Evolutionary conservation across 92 coral and sea anemone species (phyloP), one percentile per base, ranked within the genome.

Genomic region (Palythoa heliodiscus): DNA sequence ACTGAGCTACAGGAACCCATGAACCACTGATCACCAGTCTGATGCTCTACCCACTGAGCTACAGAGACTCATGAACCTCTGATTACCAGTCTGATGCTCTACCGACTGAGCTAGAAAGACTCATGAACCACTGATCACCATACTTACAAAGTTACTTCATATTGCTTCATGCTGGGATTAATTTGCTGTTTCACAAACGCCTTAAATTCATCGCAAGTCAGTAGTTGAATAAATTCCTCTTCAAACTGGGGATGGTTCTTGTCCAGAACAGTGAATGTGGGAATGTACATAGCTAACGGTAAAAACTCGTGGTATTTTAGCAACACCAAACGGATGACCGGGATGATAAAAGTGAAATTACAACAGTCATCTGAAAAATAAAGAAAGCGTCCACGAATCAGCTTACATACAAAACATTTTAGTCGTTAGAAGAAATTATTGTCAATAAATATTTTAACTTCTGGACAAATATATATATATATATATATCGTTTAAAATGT

Each of bases 161-260:
- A 96, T 82, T 93, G 98, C 61, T 91, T 93, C 93, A 94, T 94
- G 54, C 92, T 94, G 25, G 99, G 99, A 22, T 89, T 50, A 40
- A 96, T 89, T 84, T 96, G 99, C 75, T 96, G 99, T 68, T 92
- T 88, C 89, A 96, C 93, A 85, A 96, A 88, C 17, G 98, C 99
- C 76, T 93, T 93, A 75, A 94, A 93, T 84, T 96, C 99, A 23
- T 92, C 97, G 70, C 91, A 73, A 25, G 91, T 95, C 70, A 92
- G 86, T 77, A 95, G 73, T 77, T 89, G 89, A 16, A 92, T 77
- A 64, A 94, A 90, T 61, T 92, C 95, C 61, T 92, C 96, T 55
- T 91, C 95, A 83, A 91, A 89, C 43, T 90, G 91, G 29, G 86
- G 89, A 47, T 88, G 90, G 11, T 86, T 82, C 63, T 83, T 68